Conservation (phyloP, 2,888 invertebrate genomes). For the Tetragonisca angustula region DNA sequence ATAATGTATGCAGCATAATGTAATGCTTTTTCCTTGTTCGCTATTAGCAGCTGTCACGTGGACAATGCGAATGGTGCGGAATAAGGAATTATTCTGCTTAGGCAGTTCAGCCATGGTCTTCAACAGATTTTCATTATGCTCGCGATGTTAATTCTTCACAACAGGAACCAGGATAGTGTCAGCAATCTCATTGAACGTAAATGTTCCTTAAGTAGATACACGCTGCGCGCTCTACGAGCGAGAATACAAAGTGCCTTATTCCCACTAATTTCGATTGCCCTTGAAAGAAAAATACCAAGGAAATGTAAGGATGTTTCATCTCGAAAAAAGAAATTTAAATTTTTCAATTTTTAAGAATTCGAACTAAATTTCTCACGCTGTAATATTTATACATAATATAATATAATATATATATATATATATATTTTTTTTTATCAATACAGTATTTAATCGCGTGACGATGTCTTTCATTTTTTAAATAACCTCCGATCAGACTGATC, state of each 20-base stretch:
- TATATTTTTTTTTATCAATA: too few species aligned
- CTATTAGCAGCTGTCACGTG: not conserved
- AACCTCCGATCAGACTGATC: too few species aligned
- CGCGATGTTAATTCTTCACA: conserved; percentile 20
- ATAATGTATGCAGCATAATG: too few species aligned
- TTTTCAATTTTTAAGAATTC: not conserved
- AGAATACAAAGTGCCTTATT: conserved; percentile 17
- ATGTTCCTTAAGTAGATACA: conserved; percentile 15
- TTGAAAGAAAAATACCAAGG: not conserved
- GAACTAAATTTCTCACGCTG: too few species aligned
- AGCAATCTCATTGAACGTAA: conserved; percentile 20
- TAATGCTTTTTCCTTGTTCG: not conserved
- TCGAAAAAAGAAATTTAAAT: too few species aligned
- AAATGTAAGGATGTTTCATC: not conserved
- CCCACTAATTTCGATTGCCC: conserved; percentile 1
- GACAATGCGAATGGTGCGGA: conserved; percentile 14
- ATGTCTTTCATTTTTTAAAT: too few species aligned
- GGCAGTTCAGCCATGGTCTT: conserved; percentile 17
- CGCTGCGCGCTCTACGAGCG: not conserved
- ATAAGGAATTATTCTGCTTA: conserved; percentile 20
- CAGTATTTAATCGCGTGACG: too few species aligned
- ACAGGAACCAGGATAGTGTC: conserved; percentile 18
- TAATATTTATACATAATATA: too few species aligned
- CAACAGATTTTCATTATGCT: conserved; percentile 35
- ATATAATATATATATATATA: too few species aligned